These are phyloP conservation scores for Limnothrissa miodon DNA, from an alignment of 2,113 vertebrate species.

Conservation along the genomic window DNA sequence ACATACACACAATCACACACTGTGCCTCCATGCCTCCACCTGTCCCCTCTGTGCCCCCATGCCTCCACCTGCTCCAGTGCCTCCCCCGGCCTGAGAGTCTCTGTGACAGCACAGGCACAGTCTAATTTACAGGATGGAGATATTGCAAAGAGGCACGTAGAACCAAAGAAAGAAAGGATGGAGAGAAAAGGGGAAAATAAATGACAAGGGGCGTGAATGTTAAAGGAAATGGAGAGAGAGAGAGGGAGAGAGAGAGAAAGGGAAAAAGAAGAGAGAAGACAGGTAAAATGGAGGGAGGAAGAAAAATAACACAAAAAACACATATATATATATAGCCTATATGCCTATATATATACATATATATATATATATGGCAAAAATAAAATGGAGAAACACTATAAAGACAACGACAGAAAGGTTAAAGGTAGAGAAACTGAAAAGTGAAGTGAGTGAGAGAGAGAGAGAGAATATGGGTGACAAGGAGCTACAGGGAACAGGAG, in stretches of 20 bases:
- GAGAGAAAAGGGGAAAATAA: slow-evolving; percentile 27
- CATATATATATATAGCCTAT: too few relatives aligned
- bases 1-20: neutral
- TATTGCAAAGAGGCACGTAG: neutral
- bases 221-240: neutral
- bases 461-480: neutral
- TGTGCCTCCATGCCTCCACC: too few relatives aligned
- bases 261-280: neutral
- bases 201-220: neutral
- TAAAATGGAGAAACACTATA: neutral
- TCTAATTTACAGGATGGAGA: neutral
- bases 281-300: neutral
- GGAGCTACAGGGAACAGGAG: neutral
- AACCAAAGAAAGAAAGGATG: neutral
- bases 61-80: too few relatives aligned
- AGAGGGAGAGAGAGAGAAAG: neutral
- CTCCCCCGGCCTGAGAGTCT: neutral
- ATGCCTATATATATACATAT: too few relatives aligned
- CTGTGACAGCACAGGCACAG: neutral
- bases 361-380: neutral
- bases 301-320: too few relatives aligned
- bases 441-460: neutral
- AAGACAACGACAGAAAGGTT: neutral
- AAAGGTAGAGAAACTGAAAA: neutral
- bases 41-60: too few relatives aligned